These are phyloP conservation scores for Ursus arctos DNA, from an alignment of 2,113 vertebrate species.

Conservation along the genomic window DNA sequence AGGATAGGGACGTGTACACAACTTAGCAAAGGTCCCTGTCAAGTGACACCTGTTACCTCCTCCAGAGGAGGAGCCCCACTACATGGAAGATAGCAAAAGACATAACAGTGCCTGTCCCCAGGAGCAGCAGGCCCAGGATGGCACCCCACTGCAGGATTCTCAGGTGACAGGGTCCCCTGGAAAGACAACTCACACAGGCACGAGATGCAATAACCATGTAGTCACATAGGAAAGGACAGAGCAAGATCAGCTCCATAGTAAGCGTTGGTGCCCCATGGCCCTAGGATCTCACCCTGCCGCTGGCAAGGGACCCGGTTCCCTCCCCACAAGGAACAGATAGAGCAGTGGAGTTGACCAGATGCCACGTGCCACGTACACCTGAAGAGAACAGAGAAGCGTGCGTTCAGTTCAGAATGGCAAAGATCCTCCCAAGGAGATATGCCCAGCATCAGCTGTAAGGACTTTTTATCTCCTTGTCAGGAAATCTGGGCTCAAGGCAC, in stretches of 20 bases:
- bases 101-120: background rate
- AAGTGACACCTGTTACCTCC: too few relatives aligned
- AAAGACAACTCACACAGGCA: background rate
- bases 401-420: too few relatives aligned
- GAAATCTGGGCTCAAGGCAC: background rate
- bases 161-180: background rate
- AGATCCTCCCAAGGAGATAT: too few relatives aligned
- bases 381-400: background rate
- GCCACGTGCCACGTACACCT: background rate
- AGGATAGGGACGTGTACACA: background rate
- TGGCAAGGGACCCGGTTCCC: background rate
- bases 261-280: background rate
- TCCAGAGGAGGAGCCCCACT: background rate
- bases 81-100: background rate
- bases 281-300: background rate
- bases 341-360: background rate
- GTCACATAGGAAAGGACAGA: background rate
- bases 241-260: too few relatives aligned
- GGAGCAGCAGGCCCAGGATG: too few relatives aligned
- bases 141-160: fast-evolving
- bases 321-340: background rate
- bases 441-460: background rate
- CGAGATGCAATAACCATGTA: too few relatives aligned
- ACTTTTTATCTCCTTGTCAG: background rate
- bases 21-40: background rate